These are phyloP conservation scores for Microcebus jonahi DNA, from an alignment of 2,113 vertebrate species.

Conservation along the genomic window DNA sequence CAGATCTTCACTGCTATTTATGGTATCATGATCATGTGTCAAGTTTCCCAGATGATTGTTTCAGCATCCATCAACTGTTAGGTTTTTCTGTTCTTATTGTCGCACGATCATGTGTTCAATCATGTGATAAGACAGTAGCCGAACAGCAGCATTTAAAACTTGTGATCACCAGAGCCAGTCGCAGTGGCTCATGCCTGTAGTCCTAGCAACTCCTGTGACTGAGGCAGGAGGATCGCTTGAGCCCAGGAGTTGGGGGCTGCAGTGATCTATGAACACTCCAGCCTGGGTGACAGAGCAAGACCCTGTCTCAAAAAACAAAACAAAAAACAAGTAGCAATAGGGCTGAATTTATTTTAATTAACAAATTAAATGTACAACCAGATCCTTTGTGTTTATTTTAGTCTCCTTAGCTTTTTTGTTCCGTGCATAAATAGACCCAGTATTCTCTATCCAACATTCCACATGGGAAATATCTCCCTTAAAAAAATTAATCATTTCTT, in stretches of 20 bases:
- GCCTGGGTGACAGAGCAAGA: no score
- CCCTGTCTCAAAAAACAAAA: no score
- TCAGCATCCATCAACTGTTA: neutral
- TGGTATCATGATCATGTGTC: neutral
- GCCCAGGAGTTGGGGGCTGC: no score
- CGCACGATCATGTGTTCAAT: neutral
- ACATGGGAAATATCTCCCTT: neutral
- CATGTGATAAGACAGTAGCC: neutral
- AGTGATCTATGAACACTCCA: no score
- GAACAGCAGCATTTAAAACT: neutral
- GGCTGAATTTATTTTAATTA: conserved; percentile 6
- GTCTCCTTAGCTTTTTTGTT: neutral
- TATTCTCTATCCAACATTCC: neutral
- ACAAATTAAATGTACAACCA: neutral
- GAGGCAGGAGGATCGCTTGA: no score
- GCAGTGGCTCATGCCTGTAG: no score
- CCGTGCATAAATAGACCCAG: neutral
- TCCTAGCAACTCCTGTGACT: no score
- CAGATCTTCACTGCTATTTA: neutral
- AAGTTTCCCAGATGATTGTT: neutral
- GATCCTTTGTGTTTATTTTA: neutral
- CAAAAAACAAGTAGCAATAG: neutral
- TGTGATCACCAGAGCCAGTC: neutral
- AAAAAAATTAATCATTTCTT: neutral
- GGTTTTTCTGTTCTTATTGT: neutral